Evolutionary conservation across 2,888 invertebrate species (phyloP).

Genomic region (Leucoma salicis): DNA sequence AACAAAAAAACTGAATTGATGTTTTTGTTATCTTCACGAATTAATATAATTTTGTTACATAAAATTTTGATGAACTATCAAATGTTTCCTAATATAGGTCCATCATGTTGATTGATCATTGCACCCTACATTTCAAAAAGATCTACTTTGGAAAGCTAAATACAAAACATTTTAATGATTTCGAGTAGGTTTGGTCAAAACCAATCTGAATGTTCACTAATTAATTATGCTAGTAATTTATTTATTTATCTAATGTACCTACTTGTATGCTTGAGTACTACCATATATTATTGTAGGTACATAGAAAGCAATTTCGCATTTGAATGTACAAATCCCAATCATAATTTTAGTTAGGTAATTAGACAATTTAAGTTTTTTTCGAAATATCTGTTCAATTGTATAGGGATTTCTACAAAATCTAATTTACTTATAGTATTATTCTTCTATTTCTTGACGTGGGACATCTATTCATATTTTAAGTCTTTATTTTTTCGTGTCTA

Average conservation of each 20-base stretch:
- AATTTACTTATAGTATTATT: too few species aligned
- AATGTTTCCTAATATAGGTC: too few species aligned
- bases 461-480: too few species aligned
- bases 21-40: too few species aligned
- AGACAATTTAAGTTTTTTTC: too few species aligned
- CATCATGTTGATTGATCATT: too few species aligned
- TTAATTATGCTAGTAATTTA: not conserved
- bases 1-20: not conserved
- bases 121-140: not conserved
- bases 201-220: not conserved
- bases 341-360: constrained; percentile 17
- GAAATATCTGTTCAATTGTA: too few species aligned
- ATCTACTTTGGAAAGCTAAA: not conserved
- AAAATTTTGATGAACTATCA: too few species aligned
- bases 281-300: constrained; percentile 34
- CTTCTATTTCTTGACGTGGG: too few species aligned
- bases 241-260: not conserved
- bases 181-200: not conserved
- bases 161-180: not conserved
- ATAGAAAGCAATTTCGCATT: constrained; percentile 48
- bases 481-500: too few species aligned
- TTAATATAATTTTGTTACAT: too few species aligned
- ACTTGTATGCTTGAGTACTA: not conserved
- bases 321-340: constrained; percentile 48
- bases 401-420: too few species aligned